Base-by-base conservation (phyloP, 2,113 vertebrate species). In the Narcine bancroftii region DNA sequence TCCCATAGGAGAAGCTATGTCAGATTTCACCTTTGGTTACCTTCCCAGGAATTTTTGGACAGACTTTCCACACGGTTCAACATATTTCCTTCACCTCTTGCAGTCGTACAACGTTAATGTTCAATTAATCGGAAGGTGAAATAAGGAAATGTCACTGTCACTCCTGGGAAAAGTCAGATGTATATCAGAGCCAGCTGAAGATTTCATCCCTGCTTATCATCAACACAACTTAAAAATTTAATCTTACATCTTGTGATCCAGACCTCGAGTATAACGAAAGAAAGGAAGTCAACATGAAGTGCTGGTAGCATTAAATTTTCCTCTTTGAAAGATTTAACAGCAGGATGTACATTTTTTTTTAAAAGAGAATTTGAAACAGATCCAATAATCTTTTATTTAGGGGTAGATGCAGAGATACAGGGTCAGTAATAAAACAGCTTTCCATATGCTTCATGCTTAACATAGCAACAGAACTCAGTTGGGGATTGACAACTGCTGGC, bases 191-290 rank as follows among this genome's bases (percentile, higher is more conserved):
- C 93, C 93, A 92, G 92, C 95, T 94, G 93, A 93, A 93, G 94
- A 96, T 96, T 94, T 95, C 94, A 94, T 92, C 94, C 94, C 93
- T 93, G 92, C 94, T 95, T 96, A 96, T 96, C 95, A 97, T 96
- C 96, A 96, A 93, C 92, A 95, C 93, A 94, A 94, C 95, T 94
- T 97, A 95, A 96, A 96, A 96, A 95, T 96, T 97, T 96, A 94
- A 97, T 97, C 95, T 95, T 96, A 95, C 96, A 79, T 96, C 97
- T 96, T 96, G 96, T 95, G 96, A 97, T 96, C 96, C 95, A 96
- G 96, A 97, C 96, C 96, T 91, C 36, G 47, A 87, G 65, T 47
- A 91, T 71, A 91, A 63, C 39, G 36, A 91, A 45, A 91, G 87
- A 19, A 39, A 89, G 60, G 21, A 89, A 69, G 19, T 21, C 56